A percentile compares a stretch with the other conserved stretches of the same genome.
Evolutionary conservation across 2,113 vertebrate species (phyloP).

Genomic region (Oryzias melastigma): DNA sequence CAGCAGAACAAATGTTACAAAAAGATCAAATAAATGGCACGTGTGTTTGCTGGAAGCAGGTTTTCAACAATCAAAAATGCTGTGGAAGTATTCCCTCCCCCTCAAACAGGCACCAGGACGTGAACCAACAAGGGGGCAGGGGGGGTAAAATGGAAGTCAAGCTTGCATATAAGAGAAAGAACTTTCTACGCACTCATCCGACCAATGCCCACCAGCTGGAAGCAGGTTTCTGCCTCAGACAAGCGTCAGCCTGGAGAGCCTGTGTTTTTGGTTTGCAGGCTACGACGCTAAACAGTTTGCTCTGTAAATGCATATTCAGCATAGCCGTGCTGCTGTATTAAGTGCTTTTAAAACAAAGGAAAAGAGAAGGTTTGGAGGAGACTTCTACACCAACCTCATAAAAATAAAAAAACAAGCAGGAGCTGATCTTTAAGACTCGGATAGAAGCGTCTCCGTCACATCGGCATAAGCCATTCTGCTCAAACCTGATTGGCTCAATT

Average conservation of each 20-base stretch:
- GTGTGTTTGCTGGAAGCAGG: constrained; percentile 63
- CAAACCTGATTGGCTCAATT: constrained; percentile 34
- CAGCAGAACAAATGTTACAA: constrained; percentile 41
- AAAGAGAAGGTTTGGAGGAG: constrained; percentile 15
- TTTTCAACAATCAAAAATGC: constrained; percentile 65
- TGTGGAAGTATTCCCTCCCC: constrained; percentile 42
- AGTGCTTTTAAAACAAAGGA: constrained; percentile 52
- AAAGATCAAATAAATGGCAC: constrained; percentile 55
- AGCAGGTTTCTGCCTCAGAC: constrained; percentile 12
- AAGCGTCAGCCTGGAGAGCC: constrained; percentile 38
- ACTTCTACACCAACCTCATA: constrained; percentile 5
- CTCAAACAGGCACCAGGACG: constrained; percentile 71
- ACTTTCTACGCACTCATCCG: constrained; percentile 45
- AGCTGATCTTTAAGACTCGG: constrained; percentile 25
- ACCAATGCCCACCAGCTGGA: constrained; percentile 32
- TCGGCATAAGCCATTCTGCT: constrained; percentile 20
- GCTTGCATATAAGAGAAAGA: constrained; percentile 75
- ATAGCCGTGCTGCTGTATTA: constrained; percentile 50
- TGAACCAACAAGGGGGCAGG: constrained; percentile 33
- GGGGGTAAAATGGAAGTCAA: constrained; percentile 35
- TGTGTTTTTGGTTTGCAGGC: constrained; percentile 69
- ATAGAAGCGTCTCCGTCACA: constrained; percentile 23
- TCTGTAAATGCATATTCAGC: constrained; percentile 65
- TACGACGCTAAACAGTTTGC: constrained; percentile 45
- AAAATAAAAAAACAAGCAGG: constrained; percentile 10